Percentiles rank a stretch among this genome's conserved stretches.
phyloP scores from a whole-genome alignment of 2,888 invertebrate species.

The Rhynchonema sp. region DNA sequence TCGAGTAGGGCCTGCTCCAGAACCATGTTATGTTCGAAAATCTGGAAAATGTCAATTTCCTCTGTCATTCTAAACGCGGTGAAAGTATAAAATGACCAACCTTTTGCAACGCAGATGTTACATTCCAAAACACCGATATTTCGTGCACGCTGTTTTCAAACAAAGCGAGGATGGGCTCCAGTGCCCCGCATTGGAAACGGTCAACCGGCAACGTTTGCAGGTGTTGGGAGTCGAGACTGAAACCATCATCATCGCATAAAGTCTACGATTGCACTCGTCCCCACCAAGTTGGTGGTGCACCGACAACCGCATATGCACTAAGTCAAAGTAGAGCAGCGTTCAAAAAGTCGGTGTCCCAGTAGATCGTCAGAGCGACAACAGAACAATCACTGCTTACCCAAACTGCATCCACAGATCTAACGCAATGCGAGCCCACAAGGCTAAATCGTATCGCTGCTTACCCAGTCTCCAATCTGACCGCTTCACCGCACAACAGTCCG shows the following conservation, averaged over 20 bases:
- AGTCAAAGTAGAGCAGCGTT: too few relatives aligned
- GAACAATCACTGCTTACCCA: too few relatives aligned
- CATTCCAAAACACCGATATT: constrained; percentile 5
- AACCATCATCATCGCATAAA: too few relatives aligned
- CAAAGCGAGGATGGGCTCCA: constrained; percentile 4
- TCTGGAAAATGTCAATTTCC: too few relatives aligned
- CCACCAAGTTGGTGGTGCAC: too few relatives aligned
- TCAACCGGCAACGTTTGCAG: constrained; percentile 3
- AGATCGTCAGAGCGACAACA: too few relatives aligned
- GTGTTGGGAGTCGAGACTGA: constrained; percentile 5
- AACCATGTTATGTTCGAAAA: constrained; percentile 18
- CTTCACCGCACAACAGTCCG: constrained; percentile 5
- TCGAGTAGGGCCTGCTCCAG: constrained; percentile 20
- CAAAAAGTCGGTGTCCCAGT: too few relatives aligned
- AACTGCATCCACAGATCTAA: too few relatives aligned
- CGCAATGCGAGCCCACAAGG: too few relatives aligned
- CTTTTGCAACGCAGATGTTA: neutral
- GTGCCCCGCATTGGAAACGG: constrained; percentile 1
- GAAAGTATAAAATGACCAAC: neutral
- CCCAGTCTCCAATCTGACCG: constrained; percentile 5
- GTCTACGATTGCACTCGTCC: too few relatives aligned
- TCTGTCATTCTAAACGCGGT: neutral
- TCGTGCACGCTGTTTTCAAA: constrained; percentile 4
- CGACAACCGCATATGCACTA: too few relatives aligned
- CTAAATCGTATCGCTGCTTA: too few relatives aligned